Evolutionary conservation across 2,113 vertebrate genomes (phyloP).

Genomic region (Theristicus caerulescens): DNA sequence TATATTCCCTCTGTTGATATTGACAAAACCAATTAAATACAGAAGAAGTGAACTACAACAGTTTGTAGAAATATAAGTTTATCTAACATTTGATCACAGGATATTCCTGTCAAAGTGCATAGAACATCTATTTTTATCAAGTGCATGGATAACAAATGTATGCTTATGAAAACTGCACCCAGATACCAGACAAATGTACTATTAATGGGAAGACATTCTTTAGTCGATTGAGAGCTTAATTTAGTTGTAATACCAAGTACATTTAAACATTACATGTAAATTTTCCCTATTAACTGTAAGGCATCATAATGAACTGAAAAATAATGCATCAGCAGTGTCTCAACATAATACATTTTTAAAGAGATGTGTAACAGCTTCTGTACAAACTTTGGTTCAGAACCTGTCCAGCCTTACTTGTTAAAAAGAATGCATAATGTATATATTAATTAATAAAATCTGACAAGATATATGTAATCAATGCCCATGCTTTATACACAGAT

Average conservation of each 20-base stretch:
- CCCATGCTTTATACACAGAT: background rate
- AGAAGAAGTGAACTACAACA: background rate
- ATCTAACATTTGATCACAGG: background rate
- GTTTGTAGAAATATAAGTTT: background rate
- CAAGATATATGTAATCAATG: background rate
- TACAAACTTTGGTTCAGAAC: background rate
- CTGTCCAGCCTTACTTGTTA: background rate
- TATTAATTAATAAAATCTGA: background rate
- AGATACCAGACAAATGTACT: background rate
- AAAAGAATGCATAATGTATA: background rate
- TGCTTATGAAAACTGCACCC: background rate
- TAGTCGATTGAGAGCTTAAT: background rate
- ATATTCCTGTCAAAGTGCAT: background rate
- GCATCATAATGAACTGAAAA: background rate
- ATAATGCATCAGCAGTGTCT: background rate
- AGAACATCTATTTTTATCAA: background rate
- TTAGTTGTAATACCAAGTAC: background rate
- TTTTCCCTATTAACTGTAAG: background rate
- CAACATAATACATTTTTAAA: background rate
- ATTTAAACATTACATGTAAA: background rate
- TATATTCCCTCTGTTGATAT: background rate
- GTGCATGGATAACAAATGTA: background rate
- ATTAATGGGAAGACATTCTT: background rate
- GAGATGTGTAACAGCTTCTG: background rate
- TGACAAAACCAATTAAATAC: background rate